These are phyloP conservation scores for Rallus crepitans DNA, from an alignment of 2,797 vertebrate genomes.

Conservation along the genomic window DNA sequence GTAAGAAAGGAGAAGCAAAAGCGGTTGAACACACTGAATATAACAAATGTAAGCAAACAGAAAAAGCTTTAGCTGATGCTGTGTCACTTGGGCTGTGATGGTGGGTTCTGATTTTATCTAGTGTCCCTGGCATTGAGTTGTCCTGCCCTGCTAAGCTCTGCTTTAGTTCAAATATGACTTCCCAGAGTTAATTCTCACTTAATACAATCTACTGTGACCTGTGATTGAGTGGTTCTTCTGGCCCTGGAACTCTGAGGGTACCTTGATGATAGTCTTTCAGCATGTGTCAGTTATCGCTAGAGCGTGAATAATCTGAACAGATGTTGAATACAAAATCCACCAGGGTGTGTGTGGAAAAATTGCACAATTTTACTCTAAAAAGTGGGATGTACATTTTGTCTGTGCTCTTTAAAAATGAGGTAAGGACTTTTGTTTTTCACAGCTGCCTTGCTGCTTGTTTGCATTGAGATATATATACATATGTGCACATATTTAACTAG, in stretches of 20 bases:
- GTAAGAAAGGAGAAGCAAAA: constrained; percentile 1
- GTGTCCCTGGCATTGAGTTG: not conserved
- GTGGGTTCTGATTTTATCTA: not conserved
- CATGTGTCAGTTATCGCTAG: not conserved
- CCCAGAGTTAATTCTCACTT: not conserved
- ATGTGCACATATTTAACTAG: not conserved
- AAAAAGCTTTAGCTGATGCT: not conserved
- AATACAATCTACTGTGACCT: not conserved
- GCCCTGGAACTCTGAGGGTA: not conserved
- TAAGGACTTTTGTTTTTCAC: not conserved
- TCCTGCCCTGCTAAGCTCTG: not conserved
- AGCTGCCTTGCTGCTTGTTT: not conserved
- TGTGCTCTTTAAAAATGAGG: not conserved
- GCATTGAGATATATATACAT: not conserved
- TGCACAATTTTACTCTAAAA: not conserved
- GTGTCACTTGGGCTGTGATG: not conserved
- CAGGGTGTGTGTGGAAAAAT: not conserved
- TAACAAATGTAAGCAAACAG: not conserved
- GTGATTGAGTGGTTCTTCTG: not conserved
- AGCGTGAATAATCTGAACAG: not conserved
- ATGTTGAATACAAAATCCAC: not conserved
- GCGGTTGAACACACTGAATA: not conserved
- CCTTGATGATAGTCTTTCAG: rapidly evolving
- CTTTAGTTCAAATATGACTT: not conserved
- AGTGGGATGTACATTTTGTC: not conserved